A percentile compares a stretch with the other conserved stretches of the same genome.
Conservation (phyloP, 35 echinoderm and acorn worm species). For the Acanthaster planci region DNA sequence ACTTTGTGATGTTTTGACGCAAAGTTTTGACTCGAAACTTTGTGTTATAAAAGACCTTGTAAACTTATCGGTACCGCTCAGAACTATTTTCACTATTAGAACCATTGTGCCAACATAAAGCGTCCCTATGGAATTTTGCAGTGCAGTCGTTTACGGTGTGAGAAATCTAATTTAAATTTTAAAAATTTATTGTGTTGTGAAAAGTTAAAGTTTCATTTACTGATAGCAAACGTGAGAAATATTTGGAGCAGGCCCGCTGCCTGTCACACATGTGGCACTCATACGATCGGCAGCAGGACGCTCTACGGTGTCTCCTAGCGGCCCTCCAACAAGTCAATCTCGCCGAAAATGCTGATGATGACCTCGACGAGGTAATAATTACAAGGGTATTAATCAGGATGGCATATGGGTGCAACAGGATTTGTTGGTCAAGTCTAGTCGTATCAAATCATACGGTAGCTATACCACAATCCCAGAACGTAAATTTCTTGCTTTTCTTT, state of each 20-base stretch:
- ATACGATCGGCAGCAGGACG: slow-evolving; percentile 47
- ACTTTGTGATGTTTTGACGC: too few species aligned
- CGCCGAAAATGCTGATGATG: slow-evolving; percentile 63
- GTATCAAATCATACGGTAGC: too few species aligned
- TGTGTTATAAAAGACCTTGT: neutral
- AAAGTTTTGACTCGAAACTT: neutral
- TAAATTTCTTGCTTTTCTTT: too few species aligned
- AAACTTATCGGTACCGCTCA: neutral
- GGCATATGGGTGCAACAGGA: too few species aligned
- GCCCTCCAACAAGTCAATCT: slow-evolving; percentile 89
- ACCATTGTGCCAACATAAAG: too few species aligned
- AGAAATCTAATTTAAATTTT: too few species aligned
- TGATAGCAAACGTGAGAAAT: slow-evolving; percentile 44
- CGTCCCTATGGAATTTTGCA: too few species aligned
- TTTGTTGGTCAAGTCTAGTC: neutral
- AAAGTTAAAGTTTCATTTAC: slow-evolving; percentile 7
- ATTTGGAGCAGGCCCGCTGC: slow-evolving; percentile 88
- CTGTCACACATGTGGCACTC: slow-evolving; percentile 90
- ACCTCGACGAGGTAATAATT: slow-evolving; percentile 76
- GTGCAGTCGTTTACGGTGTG: too few species aligned
- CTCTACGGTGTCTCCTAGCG: slow-evolving; percentile 51
- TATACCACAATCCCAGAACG: too few species aligned
- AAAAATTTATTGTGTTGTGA: too few species aligned
- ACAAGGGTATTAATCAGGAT: too few species aligned
- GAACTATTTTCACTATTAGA: too few species aligned